Percentiles rank a stretch among this genome's conserved stretches.
Evolutionary conservation across 2,113 vertebrate species (phyloP).

Genomic region (Actenoides hombroni): DNA sequence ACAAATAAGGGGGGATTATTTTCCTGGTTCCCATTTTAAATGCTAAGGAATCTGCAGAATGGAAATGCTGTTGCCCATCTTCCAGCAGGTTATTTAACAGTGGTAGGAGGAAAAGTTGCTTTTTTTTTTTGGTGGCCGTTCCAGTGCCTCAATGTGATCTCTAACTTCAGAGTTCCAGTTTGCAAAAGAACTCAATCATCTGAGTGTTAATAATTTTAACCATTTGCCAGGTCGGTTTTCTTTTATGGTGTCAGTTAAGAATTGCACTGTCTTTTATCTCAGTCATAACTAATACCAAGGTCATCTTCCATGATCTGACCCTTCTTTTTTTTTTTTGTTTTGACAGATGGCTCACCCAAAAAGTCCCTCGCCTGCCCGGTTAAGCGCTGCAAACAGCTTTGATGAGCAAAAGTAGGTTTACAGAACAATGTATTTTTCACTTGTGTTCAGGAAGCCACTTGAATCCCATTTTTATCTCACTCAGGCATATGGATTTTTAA

Average conservation of each 20-base stretch:
- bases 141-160: accelerated
- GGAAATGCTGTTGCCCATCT: not conserved
- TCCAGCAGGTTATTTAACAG: not conserved
- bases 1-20: not conserved
- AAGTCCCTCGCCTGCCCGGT: constrained; percentile 70
- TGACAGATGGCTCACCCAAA: constrained; percentile 78
- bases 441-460: not conserved
- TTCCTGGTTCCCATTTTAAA: not conserved
- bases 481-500: not conserved
- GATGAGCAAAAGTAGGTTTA: constrained; percentile 67
- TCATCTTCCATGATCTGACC: not conserved
- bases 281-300: not conserved
- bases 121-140: not conserved
- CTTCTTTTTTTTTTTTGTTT: not conserved
- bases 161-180: accelerated
- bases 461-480: not conserved
- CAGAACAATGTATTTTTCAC: not conserved
- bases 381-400: constrained; percentile 64
- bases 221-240: not conserved
- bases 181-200: not conserved
- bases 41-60: not conserved
- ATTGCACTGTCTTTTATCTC: not conserved
- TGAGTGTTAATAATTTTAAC: not conserved
- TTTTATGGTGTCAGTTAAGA: not conserved
- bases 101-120: not conserved